Base-by-base conservation (phyloP, 2,113 vertebrate species). In the Odocoileus virginianus region DNA sequence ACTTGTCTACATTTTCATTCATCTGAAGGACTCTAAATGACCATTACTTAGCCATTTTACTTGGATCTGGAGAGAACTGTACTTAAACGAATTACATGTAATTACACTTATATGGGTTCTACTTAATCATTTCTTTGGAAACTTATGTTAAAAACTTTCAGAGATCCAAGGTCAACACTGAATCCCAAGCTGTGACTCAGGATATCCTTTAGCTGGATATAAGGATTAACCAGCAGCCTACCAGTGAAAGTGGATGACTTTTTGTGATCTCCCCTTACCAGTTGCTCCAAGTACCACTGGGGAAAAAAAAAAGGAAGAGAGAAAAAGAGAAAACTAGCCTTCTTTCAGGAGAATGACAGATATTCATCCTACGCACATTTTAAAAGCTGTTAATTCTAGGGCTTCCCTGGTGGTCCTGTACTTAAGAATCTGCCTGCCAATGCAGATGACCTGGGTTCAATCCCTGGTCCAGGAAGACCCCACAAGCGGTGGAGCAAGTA, bases 191-290 rank as follows among this genome's bases (percentile, higher is more conserved):
- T 93, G 40, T 94, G 57, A 94, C 4, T 25, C 50, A 25, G 23
- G 58, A 94, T 55, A 74, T 76, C 71, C 71, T 27, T 43, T 43
- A 50, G 58, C 52, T 50, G 23, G 45, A 94, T 40, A 95, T 33
- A 43, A 47, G 36, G 36, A 40, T 43, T 43, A 52, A 83, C 10
- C 45, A 89, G 33, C 19, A 98, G 96, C 82, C 61, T 97, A 84
- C 93, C 89, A 61, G 55, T 0, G 33, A 95, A 96, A 88, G 45
- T 89, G 86, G 97, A 94, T 60, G 67, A 60, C 79, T 57, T 83
- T 92, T 15, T 94, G 45, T 78, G 95, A 94, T 95, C 92, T 86
- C 96, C 85, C 88, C 96, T 92, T 94, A 96, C n/a, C 74, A 45
- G 19, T 14, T 97, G 79, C 95, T 96, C 79, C 94, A 61, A 71